Base-by-base conservation (phyloP, 2,888 invertebrate genomes). In the Girardia tigrina region DNA sequence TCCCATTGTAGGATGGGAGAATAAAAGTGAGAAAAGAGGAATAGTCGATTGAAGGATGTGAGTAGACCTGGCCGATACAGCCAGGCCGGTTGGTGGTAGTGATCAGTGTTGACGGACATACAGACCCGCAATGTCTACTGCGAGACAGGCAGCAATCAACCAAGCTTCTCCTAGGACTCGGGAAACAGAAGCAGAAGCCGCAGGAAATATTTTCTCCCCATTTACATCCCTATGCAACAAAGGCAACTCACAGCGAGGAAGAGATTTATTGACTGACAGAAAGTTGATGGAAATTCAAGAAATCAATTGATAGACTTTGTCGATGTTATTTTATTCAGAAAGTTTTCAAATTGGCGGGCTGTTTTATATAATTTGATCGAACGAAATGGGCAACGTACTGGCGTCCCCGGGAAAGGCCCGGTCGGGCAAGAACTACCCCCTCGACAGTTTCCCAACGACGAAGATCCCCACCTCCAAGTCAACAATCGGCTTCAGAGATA, bases 101-200 rank as follows among this genome's bases (percentile, higher is more conserved):
- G n/a, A n/a, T n/a, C n/a, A n/a, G n/a, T n/a, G n/a, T n/a, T n/a
- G n/a, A n/a, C n/a, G n/a, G n/a, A n/a, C n/a, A n/a, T n/a, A n/a
- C n/a, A n/a, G n/a, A n/a, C n/a, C n/a, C n/a, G n/a, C n/a, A n/a
- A n/a, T n/a, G n/a, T n/a, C n/a, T n/a, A n/a, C n/a, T n/a, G n/a
- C n/a, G n/a, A n/a, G n/a, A n/a, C n/a, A n/a, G n/a, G n/a, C n/a
- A n/a, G n/a, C n/a, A n/a, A n/a, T n/a, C n/a, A n/a, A n/a, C n/a
- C n/a, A n/a, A n/a, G n/a, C n/a, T n/a, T n/a, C n/a, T n/a, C n/a
- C n/a, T n/a, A n/a, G n/a, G n/a, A n/a, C n/a, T n/a, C n/a, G n/a
- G n/a, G 82, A 93, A 92, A 85, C 93, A 94, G 87, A 93, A 93
- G 85, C 81, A 83, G 56, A 82, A 82, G 75, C 78, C 79, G 70